phyloP scores from a whole-genome alignment of 2,888 invertebrate genomes.

The Anthophora plumipes region DNA sequence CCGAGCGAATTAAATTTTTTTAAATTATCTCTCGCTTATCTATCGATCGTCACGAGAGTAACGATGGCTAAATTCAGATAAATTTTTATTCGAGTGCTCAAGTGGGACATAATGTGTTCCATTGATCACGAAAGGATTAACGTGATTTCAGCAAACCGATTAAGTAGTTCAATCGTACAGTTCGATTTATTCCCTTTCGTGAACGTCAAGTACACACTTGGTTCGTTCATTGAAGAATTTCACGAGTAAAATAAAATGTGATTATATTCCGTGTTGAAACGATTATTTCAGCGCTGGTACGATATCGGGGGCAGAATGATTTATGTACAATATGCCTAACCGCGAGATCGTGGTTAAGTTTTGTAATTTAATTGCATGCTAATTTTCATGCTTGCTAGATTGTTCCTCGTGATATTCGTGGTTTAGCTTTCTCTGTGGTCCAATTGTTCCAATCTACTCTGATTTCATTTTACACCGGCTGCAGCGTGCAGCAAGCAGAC shows the following conservation, averaged over 20 bases:
- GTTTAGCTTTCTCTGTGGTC: constrained; percentile 8
- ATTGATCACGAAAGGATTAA: not conserved
- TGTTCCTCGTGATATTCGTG: not conserved
- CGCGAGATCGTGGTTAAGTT: constrained; percentile 23
- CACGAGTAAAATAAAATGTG: not conserved
- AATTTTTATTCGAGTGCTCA: too few relatives aligned
- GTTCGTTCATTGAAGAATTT: not conserved
- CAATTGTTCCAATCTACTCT: not conserved
- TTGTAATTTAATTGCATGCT: constrained; percentile 44
- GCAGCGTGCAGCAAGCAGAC: not conserved
- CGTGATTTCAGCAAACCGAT: not conserved
- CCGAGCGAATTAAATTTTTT: too few relatives aligned
- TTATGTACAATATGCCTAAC: not conserved
- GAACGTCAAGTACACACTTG: not conserved
- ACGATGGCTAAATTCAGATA: too few relatives aligned
- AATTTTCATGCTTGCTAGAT: constrained; percentile 26
- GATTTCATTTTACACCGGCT: constrained; percentile 31
- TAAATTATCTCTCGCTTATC: too few relatives aligned
- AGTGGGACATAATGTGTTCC: too few relatives aligned
- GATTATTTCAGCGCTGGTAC: not conserved
- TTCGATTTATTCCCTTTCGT: not conserved
- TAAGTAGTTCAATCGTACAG: not conserved
- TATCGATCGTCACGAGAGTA: too few relatives aligned
- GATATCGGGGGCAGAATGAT: not conserved
- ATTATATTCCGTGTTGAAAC: not conserved